Base-by-base conservation (phyloP, 2,888 invertebrate species). In the Auanema sp. region DNA sequence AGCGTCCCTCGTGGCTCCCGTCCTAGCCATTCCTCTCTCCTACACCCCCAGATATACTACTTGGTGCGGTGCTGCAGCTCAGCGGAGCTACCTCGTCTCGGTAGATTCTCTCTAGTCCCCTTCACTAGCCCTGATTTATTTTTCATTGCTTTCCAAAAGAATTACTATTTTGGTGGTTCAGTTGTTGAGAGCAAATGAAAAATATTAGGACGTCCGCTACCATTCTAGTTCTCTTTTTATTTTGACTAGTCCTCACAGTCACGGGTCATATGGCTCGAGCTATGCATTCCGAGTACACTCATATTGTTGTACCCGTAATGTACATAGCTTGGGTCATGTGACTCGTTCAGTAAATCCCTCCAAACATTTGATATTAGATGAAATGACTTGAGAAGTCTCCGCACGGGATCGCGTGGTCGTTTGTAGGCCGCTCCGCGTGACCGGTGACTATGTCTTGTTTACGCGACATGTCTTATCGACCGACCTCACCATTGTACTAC, bases 381-480 rank as follows among this genome's bases (percentile, higher is more conserved):
- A 33, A 33, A 33, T 33, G 33, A 8, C 33, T 33, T 5, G 33
- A n/a, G 33, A 33, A 33, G 33, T 33, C 47, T 47, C 10, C 47
- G 47, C 16, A 47, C 47, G 33, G 33, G 33, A 33, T 33, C 33
- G 33, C 51, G 43, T 52, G 11, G 18, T 18, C 58, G 24, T 16
- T 41, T 47, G 47, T 25, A 42, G 47, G 51, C 51, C 54, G 60
- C 47, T 33, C 51, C 60, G 60, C 51, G 54, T 60, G 60, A 60
- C 60, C 60, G 54, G 60, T 60, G 60, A 60, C 60, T 55, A 50
- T 40, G 55, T 55, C 60, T 53, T 60, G 60, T 60, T 60, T 60
- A 60, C 60, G 60, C 49, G 60, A 55, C 51, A 49, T 47, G 51
- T 60, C 60, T 40, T 49, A 49, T 44, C 59, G 25, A 49, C 59